Percentiles rank a stretch among this genome's conserved stretches.
These are phyloP conservation scores for Eupeodes luniger DNA, from an alignment of 2,888 invertebrate species.

Conservation along the genomic window DNA sequence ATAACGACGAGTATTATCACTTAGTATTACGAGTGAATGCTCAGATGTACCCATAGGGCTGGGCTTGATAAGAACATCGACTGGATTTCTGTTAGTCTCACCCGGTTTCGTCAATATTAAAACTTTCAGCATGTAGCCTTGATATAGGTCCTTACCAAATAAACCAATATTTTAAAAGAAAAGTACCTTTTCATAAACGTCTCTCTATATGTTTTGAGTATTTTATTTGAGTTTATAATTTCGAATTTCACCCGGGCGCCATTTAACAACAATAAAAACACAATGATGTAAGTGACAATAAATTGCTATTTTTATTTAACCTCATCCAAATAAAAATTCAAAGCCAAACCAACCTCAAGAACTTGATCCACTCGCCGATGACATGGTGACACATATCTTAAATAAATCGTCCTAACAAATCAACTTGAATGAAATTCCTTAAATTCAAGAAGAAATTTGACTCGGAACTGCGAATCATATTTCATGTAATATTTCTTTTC, in stretches of 20 bases:
- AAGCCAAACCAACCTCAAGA: background rate
- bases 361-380: slow-evolving; percentile 7
- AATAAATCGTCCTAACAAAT: slow-evolving; percentile 21
- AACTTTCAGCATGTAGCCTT: no score
- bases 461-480: slow-evolving; percentile 25
- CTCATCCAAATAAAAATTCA: background rate
- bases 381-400: slow-evolving; percentile 10
- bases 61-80: no score
- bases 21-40: no score
- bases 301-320: background rate
- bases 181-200: no score
- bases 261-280: background rate
- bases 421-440: slow-evolving; percentile 7
- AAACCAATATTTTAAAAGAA: no score
- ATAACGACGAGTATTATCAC: no score
- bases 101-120: no score
- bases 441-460: slow-evolving; percentile 1
- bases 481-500: slow-evolving; percentile 19
- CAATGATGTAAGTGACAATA: background rate
- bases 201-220: no score
- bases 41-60: no score
- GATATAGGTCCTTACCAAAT: no score
- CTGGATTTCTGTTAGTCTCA: no score
- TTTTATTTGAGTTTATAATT: no score
- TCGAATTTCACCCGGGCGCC: background rate